Evolutionary conservation across 2,797 vertebrate species (phyloP).

Genomic region (Acrossocheilus wenchowensis): DNA sequence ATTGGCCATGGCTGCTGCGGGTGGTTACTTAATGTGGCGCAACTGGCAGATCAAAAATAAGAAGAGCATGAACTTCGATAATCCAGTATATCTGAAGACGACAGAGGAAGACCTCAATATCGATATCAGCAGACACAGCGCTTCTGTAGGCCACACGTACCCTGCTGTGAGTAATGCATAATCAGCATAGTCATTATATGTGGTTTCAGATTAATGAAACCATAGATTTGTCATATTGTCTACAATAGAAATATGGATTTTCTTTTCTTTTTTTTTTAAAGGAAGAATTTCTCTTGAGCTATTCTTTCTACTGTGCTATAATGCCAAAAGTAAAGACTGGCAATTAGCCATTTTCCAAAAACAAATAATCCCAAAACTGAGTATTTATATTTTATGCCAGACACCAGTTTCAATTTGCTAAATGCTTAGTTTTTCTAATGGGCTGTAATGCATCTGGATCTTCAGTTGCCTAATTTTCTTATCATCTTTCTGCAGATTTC

Average conservation of each 20-base stretch:
- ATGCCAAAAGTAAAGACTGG: background rate
- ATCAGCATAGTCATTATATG: background rate
- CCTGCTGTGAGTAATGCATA: conserved; percentile 88
- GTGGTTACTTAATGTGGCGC: conserved; percentile 92
- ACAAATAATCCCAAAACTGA: too few species aligned
- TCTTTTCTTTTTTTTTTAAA: background rate
- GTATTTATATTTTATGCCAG: background rate
- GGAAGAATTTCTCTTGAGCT: background rate
- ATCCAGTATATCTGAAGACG: conserved; percentile 97
- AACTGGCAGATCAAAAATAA: conserved; percentile 98
- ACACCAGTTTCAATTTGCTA: background rate
- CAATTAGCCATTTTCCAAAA: background rate
- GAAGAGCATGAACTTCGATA: conserved; percentile 99
- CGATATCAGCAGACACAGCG: conserved; percentile 89
- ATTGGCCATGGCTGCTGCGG: conserved; percentile 83
- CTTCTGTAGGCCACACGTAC: conserved; percentile 93
- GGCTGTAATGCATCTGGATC: background rate
- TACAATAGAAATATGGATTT: background rate
- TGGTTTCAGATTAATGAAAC: background rate
- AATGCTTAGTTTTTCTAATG: background rate
- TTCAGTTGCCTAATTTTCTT: background rate
- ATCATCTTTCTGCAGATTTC: conserved; percentile 85
- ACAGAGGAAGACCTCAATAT: conserved; percentile 97
- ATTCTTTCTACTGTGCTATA: background rate
- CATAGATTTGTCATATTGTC: too few species aligned